Base-by-base conservation (phyloP, 2,113 vertebrate genomes). In the Megaleporinus macrocephalus region DNA sequence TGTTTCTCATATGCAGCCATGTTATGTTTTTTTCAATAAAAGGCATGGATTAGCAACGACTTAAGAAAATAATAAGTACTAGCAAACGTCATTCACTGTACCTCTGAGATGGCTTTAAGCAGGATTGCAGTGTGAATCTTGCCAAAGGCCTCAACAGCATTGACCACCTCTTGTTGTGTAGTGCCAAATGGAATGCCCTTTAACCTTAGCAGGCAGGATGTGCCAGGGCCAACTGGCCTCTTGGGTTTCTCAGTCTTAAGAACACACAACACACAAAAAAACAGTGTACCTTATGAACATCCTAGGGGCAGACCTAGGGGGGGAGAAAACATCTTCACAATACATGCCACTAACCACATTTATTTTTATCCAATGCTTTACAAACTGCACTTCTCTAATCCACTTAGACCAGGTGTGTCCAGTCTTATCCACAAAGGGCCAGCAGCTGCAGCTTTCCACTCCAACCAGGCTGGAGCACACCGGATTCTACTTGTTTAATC, bases 61-160 rank as follows among this genome's bases (percentile, higher is more conserved):
- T 44, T 9, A 44, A 44, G 41, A 44, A 70, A 61, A 62, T 9
- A 26, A 5, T 14, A 4, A 26, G 36, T 7, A 65, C 57, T 47
- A 44, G 15, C 73, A 24, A 33, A 12, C 30, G n/a, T 47, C 20
- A 71, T 78, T 10, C 10, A 55, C 49, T 47, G 83, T 41, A 95
- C 94, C 93, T 95, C 93, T 0, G 93, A 91, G 74, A 91, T 94
- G 15, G 91, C 91, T 70, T 92, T 95, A 33, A 95, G 83, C 7
- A 96, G 88, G 0, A 95, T 86, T 16, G 94, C 83, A 61, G 93
- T 92, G n/a, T 84, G 92, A 29, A 95, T 87, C 88, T 93, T 95
- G 73, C 96, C 96, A 82, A 94, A 96, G 0, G 93, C 91, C 79
- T 95, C 90, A 77, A 96, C 90, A 2, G 93, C 87, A 73, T 94